A percentile compares a stretch with the other conserved stretches of the same genome.
These are phyloP conservation scores for Ursus arctos DNA, from an alignment of 2,113 vertebrate species.

Conservation along the genomic window DNA sequence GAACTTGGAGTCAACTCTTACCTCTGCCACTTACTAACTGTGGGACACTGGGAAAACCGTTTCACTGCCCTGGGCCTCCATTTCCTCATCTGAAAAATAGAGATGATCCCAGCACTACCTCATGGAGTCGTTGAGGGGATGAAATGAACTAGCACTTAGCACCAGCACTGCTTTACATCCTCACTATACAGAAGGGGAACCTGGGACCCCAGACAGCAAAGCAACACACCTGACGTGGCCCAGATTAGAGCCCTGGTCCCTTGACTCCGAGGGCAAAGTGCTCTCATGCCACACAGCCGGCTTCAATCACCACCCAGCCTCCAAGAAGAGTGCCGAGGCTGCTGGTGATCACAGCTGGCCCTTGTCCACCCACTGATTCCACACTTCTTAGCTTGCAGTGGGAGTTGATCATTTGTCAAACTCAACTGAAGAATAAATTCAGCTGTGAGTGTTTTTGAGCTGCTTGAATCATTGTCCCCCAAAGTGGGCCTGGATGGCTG, in stretches of 20 bases:
- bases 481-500: neutral
- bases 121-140: neutral
- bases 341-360: neutral
- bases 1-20: neutral
- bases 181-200: neutral
- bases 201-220: neutral
- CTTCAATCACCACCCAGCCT: neutral
- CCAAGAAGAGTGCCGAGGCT: neutral
- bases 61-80: neutral
- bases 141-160: neutral
- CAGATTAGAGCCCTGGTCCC: neutral
- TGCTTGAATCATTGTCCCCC: conserved; percentile 14
- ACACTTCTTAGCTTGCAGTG: neutral
- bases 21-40: neutral
- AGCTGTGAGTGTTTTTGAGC: neutral
- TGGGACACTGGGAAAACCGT: conserved; percentile 31
- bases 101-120: neutral
- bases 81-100: neutral
- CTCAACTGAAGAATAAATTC: neutral
- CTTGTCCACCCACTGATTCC: neutral
- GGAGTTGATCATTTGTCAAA: conserved; percentile 38
- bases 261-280: neutral
- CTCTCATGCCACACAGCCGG: neutral
- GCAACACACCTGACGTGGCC: neutral
- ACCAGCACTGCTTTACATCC: neutral